These are phyloP conservation scores for Lepus townsendii DNA, from an alignment of 2,797 vertebrate genomes.

Conservation along the genomic window DNA sequence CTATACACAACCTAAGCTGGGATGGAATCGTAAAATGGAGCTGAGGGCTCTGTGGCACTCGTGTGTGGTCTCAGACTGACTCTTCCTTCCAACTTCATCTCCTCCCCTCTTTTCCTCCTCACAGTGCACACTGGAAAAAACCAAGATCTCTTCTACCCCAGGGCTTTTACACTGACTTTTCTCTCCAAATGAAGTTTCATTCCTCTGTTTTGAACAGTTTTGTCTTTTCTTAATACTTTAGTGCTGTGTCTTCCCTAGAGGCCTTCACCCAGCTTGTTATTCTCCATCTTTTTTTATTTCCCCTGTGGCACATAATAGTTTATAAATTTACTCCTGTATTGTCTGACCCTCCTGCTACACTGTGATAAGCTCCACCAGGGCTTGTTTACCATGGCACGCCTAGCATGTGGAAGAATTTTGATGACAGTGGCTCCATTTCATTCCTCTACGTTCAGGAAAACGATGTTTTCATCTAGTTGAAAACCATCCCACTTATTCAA, in stretches of 20 bases:
- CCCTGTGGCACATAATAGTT: too few relatives aligned
- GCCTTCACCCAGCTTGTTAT: background rate
- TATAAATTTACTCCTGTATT: background rate
- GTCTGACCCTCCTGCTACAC: background rate
- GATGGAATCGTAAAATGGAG: background rate
- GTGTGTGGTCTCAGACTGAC: background rate
- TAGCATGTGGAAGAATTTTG: background rate
- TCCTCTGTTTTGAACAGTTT: background rate
- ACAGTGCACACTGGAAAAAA: accelerated
- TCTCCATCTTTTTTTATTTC: background rate
- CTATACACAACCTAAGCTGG: background rate
- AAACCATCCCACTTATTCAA: background rate
- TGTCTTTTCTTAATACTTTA: background rate
- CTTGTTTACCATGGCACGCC: accelerated
- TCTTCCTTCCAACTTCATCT: background rate
- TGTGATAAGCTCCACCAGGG: background rate
- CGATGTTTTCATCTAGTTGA: background rate
- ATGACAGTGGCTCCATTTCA: background rate
- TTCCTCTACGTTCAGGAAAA: background rate
- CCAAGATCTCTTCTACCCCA: background rate
- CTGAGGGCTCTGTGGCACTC: too few relatives aligned
- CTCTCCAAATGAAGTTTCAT: background rate
- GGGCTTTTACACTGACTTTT: background rate
- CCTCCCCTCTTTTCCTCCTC: too few relatives aligned
- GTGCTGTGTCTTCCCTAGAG: background rate